Percentiles rank a stretch among this genome's conserved stretches.
phyloP scores from a whole-genome alignment of 2,797 vertebrate species.

The Phaenicophaeus curvirostris region DNA sequence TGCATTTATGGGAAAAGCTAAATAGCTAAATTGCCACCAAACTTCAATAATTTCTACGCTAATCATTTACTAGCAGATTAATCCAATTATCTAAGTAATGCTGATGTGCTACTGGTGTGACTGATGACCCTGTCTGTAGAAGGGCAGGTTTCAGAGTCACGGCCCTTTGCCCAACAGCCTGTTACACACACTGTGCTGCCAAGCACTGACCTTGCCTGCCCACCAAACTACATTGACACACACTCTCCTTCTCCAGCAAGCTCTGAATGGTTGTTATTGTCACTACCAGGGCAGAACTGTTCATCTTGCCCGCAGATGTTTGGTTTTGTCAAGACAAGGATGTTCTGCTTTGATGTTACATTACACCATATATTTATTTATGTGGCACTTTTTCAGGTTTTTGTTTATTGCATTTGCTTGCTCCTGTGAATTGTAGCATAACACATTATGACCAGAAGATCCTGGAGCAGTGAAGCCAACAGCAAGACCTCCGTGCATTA shows the following conservation, averaged over 20 bases:
- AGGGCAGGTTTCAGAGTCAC: no score
- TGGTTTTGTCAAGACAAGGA: neutral
- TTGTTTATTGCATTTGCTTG: neutral
- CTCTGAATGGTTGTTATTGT: neutral
- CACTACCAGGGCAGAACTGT: neutral
- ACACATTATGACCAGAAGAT: neutral
- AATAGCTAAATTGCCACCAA: neutral
- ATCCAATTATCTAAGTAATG: neutral
- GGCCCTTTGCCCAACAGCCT: neutral
- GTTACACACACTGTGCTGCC: fast-evolving
- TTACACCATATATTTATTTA: neutral
- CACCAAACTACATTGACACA: neutral
- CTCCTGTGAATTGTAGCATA: neutral
- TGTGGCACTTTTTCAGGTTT: neutral
- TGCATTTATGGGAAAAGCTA: neutral
- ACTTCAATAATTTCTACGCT: neutral
- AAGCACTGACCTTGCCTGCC: fast-evolving
- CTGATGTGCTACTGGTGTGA: fast-evolving
- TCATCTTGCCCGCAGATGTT: neutral
- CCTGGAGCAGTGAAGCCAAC: neutral
- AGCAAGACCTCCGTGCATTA: fast-evolving
- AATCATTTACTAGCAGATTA: neutral
- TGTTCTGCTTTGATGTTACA: neutral
- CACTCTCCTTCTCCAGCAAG: neutral
- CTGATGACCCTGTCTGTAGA: neutral